These are phyloP conservation scores for Isichthys henryi DNA, from an alignment of 2,113 vertebrate species.

Conservation along the genomic window DNA sequence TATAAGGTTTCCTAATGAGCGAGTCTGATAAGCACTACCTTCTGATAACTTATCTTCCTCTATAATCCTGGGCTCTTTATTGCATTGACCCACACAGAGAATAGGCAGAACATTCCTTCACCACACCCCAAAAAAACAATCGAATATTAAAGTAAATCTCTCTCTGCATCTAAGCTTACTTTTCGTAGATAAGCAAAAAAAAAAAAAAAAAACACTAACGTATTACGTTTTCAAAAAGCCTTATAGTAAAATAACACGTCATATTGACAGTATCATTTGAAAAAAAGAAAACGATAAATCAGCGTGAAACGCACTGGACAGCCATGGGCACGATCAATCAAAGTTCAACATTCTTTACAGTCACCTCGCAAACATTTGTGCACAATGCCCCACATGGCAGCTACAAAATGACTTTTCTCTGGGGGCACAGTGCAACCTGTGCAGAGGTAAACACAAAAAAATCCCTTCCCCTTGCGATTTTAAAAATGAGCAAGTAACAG, in stretches of 20 bases:
- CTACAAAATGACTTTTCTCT: not conserved
- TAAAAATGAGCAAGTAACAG: not conserved
- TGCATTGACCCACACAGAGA: not conserved
- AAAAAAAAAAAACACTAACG: not conserved
- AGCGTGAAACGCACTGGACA: not conserved
- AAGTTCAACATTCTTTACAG: not conserved
- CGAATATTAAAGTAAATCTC: not conserved
- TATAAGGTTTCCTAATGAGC: not conserved
- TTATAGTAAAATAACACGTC: not conserved
- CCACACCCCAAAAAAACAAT: not conserved
- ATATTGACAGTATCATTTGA: not conserved
- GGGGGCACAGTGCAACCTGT: not conserved
- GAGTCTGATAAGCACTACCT: not conserved
- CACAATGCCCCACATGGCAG: not conserved
- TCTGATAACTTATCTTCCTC: not conserved
- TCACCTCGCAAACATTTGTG: not conserved
- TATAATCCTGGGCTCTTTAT: not conserved
- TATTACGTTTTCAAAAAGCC: not conserved
- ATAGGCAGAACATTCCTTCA: not conserved
- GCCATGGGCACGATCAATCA: not conserved
- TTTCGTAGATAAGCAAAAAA: not conserved
- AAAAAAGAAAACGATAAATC: not conserved
- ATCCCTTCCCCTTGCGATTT: not conserved
- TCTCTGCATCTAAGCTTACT: not conserved
- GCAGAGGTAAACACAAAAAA: not conserved